A percentile compares a stretch with the other conserved stretches of the same genome.
Evolutionary conservation across 1,140 invertebrate genomes (phyloP).

Genomic region (Ostrea denselamellosa): DNA sequence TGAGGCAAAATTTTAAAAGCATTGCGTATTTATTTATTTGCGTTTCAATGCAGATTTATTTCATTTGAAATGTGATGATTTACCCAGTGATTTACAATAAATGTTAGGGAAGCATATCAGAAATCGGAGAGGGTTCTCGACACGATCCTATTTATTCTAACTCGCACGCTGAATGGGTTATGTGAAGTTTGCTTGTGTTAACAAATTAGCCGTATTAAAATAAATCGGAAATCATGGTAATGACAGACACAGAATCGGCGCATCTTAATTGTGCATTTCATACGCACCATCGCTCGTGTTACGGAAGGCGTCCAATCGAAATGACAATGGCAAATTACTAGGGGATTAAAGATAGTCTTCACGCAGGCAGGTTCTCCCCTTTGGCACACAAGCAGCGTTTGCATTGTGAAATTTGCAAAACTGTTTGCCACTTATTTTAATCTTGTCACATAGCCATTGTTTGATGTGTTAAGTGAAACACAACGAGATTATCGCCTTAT

Average conservation of each 20-base stretch:
- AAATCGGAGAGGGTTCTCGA: not conserved
- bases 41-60: not conserved
- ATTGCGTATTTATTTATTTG: not conserved
- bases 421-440: slow-evolving; percentile 41
- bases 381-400: slow-evolving; percentile 1
- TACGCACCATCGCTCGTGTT: slow-evolving; percentile 34
- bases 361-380: slow-evolving; percentile 32
- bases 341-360: slow-evolving; percentile 42
- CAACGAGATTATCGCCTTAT: not conserved
- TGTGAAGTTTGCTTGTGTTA: slow-evolving; percentile 27
- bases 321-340: slow-evolving; percentile 40
- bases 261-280: slow-evolving; percentile 37
- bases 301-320: slow-evolving; percentile 33
- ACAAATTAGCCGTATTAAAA: slow-evolving; percentile 34
- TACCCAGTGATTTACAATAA: not conserved
- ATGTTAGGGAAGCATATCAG: slow-evolving; percentile 16
- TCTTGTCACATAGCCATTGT: slow-evolving; percentile 34
- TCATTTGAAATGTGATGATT: not conserved
- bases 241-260: slow-evolving; percentile 37
- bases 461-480: slow-evolving; percentile 36
- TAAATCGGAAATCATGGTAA: slow-evolving; percentile 43
- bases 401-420: slow-evolving; percentile 41
- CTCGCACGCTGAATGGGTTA: not conserved
- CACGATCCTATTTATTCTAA: slow-evolving; percentile 16
- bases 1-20: not conserved